A percentile compares a stretch with the other conserved stretches of the same genome.
Evolutionary conservation across 2,113 vertebrate genomes (phyloP).

Genomic region (Pygoscelis adeliae): DNA sequence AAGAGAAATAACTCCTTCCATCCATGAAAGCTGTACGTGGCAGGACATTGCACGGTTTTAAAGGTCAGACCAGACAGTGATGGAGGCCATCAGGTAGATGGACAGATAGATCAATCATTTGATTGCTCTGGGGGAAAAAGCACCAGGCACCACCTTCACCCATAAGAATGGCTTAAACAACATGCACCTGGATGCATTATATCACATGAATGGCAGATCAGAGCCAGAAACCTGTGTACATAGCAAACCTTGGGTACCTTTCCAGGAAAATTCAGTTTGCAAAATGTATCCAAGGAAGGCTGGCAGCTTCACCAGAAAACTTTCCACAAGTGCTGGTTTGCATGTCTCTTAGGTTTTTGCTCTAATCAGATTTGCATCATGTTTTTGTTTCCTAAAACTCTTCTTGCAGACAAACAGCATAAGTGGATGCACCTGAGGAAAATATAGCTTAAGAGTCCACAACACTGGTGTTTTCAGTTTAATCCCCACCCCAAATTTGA

Average conservation of each 20-base stretch:
- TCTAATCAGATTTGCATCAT: neutral
- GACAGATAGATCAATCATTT: neutral
- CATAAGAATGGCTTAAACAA: neutral
- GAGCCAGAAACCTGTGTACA: neutral
- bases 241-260: neutral
- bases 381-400: neutral
- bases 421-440: neutral
- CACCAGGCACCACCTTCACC: neutral
- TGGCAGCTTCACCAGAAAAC: neutral
- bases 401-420: neutral
- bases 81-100: neutral
- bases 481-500: neutral
- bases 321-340: neutral
- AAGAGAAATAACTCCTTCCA: neutral
- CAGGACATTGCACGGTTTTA: rapidly evolving
- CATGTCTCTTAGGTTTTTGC: neutral
- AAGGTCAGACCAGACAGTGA: neutral
- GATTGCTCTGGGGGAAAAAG: neutral
- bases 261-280: neutral
- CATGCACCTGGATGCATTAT: neutral
- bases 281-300: neutral
- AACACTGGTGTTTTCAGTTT: neutral
- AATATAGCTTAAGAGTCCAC: neutral
- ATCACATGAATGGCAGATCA: rapidly evolving
- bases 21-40: neutral